Evolutionary conservation across 2,113 vertebrate genomes (phyloP), one percentile per base, ranked within the genome.

Genomic region (Hippocampus guttulatus): DNA sequence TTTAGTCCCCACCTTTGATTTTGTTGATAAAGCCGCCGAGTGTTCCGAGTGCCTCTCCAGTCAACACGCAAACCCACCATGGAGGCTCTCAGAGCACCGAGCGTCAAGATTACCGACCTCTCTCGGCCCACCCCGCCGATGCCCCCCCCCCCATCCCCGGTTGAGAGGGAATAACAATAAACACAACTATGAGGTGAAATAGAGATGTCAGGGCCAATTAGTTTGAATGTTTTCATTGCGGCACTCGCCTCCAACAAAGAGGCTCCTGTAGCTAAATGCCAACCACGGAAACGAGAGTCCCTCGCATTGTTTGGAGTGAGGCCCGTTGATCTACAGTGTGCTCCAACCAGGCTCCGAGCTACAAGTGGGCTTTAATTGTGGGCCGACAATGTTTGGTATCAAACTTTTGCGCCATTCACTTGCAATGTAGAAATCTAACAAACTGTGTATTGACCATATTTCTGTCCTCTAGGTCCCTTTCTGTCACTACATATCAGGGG

Each of bases 41-140:
- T 65, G 57, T 62, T 71, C 77, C 58, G 70, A 88, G 83, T 73
- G 81, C 70, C 87, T 87, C 83, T 89, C 81, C 78, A 83, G 67
- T 85, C 66, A 23, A 64, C 69, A 81, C 74, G 71, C 80, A 62
- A 71, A 88, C 76, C 80, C 68, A 78, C 38, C 80, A 67, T 49
- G 68, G 71, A 76, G 74, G 78, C 80, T 81, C 81, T 86, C 73
- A 27, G 84, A 77, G 63, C 40, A 65, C 43, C 67, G 73, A 81
- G 67, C 60, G 54, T 27, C 27, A 68, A 70, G 62, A 76, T 67
- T 51, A 60, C 69, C 75, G 21, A 55, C 74, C 84, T 78, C 84
- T 81, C 68, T 74, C 62, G 54, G 60, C 47, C 72, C 60, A 6
- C 68, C 65, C 70, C 68, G 75, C 66, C 76, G 75, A 72, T 77